Base-by-base conservation (phyloP, 2,113 vertebrate species). In the Mormyrus iriodes region DNA sequence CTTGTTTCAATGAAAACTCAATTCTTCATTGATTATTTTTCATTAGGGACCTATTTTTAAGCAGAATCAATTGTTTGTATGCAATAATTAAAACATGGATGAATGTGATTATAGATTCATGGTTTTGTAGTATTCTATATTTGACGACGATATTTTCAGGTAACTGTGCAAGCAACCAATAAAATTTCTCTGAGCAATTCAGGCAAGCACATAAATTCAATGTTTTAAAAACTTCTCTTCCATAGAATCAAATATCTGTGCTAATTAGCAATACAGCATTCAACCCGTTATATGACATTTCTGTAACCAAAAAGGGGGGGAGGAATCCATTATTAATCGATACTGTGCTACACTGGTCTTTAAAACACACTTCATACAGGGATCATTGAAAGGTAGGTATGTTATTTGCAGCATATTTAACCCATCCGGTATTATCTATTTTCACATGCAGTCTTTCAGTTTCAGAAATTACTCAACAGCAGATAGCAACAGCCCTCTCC, bases 1-100 rank as follows among this genome's bases (percentile, higher is more conserved):
- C 90, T 87, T 35, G 65, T 82, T 88, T 76, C 87, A 88, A 44
- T 76, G 31, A 69, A 69, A 73, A 49, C 15, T 8, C 85, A 86
- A 31, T 31, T 48, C 44, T 19, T 69, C 61, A 21, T 35, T 10
- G 9, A 21, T 42, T 44, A n/a, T 76, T 7, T 76, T 15, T 79
- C 15, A 42, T 79, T 42, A 79, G 31, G 17, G 73, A 79, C 73
- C 69, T 76, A 76, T 76, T 35, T 53, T 39, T 76, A 76, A 76
- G 69, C 31, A 76, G 35, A 39, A 76, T 15, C 35, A 79, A 35
- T 35, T 35, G 31, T 42, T 6, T 42, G 73, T 79, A 42, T 79
- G 73, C 15, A 79, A 15, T 42, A 79, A 17, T 79, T 79, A 35
- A 42, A 79, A 79, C 73, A 79, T 19, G 73, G 73, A 79, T 79